Conservation (phyloP, 2,113 vertebrate genomes). For the Gobiocypris rarus region DNA sequence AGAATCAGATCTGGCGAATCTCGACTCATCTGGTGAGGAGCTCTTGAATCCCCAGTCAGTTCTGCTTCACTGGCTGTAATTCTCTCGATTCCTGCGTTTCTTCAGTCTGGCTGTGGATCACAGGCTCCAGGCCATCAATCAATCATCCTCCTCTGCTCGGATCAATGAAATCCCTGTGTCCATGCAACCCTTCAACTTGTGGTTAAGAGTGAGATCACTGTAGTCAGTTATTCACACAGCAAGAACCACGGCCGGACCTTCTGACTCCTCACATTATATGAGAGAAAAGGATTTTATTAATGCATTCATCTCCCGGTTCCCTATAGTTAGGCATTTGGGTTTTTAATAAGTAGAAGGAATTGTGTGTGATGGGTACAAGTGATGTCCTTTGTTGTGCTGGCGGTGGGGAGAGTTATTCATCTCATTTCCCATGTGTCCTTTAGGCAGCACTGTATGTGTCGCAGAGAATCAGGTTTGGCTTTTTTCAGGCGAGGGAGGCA, state of each 20-base stretch:
- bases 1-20: neutral
- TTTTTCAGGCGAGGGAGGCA: slow-evolving; percentile 58
- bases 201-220: slow-evolving; percentile 16
- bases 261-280: slow-evolving; percentile 14
- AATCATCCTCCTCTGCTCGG: slow-evolving; percentile 14
- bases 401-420: slow-evolving; percentile 52
- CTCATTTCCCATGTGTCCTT: slow-evolving; percentile 48
- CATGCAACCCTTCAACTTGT: slow-evolving; percentile 39
- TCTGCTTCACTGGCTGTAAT: slow-evolving; percentile 23
- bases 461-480: slow-evolving; percentile 64
- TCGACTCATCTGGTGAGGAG: slow-evolving; percentile 6
- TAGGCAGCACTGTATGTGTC: slow-evolving; percentile 45
- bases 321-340: slow-evolving; percentile 7
- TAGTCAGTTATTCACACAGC: slow-evolving; percentile 11
- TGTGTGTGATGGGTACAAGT: slow-evolving; percentile 26
- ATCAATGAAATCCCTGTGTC: slow-evolving; percentile 11
- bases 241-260: slow-evolving; percentile 24
- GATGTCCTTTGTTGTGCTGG: slow-evolving; percentile 45
- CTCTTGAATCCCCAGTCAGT: neutral
- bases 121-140: slow-evolving; percentile 39
- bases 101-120: slow-evolving; percentile 40
- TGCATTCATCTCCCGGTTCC: slow-evolving; percentile 11
- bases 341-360: slow-evolving; percentile 20
- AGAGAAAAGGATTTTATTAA: slow-evolving; percentile 36
- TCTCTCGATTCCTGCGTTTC: slow-evolving; percentile 18